Base-by-base conservation (phyloP, 2,888 invertebrate genomes). In the Mythimna pallens region DNA sequence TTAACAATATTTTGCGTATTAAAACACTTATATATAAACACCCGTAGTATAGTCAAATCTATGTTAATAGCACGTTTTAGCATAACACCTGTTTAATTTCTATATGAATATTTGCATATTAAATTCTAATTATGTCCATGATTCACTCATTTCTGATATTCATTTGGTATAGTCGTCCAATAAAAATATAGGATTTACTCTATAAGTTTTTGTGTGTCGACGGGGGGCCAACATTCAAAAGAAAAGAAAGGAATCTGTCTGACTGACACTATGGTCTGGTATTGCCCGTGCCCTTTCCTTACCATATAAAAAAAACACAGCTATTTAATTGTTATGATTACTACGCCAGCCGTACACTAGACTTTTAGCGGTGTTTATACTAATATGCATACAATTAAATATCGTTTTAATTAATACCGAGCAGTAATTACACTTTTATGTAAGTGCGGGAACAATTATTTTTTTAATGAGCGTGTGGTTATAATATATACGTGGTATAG, bases 101-200 rank as follows among this genome's bases (percentile, higher is more conserved):
- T 77, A 70, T 57, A 86, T 78, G 65, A 83, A 81, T 85, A 80
- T 86, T 79, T 76, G 64, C 80, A 73, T 80, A 67, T 73, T 73
- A 74, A 78, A 83, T 62, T 73, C 34, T 70, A 87, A 87, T 87
- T 86, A 87, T 84, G 66, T 85, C 43, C 61, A 73, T 87, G 87
- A 92, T 89, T 90, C 82, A 90, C 89, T 72, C 82, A 78, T 78
- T 89, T 91, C 71, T 87, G 86, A 89, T 87, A 89, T 88, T 89
- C 77, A 89, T 89, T 89, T 89, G 88, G 81, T 87, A 83, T 61
- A 62, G 62, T 65, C 65, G 70, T 62, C 68, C 76, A 74, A 76
- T 43, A 78, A 70, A 72, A 76, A 78, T 66, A 71, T 80, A 80
- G 4, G 67, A 71, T 76, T 81, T 81, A 80, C 68, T 68, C 78